phyloP scores from a whole-genome alignment of 2,888 invertebrate species.

The Drosophila pseudotalamancana region DNA sequence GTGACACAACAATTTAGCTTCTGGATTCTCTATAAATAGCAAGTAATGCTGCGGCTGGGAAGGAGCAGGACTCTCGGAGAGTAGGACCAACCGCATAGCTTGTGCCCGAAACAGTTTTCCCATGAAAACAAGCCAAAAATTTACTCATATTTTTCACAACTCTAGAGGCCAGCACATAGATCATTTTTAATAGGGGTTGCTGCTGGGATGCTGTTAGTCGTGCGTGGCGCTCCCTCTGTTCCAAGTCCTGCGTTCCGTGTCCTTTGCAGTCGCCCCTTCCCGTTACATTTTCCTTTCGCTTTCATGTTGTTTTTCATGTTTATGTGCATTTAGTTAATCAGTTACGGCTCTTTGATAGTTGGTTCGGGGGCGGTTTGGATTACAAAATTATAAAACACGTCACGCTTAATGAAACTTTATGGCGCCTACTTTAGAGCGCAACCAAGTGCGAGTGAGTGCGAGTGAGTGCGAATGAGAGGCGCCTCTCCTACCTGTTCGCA shows the following conservation, averaged over 20 bases:
- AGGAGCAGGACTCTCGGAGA: slow-evolving; percentile 11
- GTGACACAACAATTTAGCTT: slow-evolving; percentile 54
- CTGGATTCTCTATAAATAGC: slow-evolving; percentile 32
- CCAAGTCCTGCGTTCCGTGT: slow-evolving; percentile 2
- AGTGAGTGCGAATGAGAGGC: slow-evolving; percentile 4
- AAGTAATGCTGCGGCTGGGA: slow-evolving; percentile 39
- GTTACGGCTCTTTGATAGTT: slow-evolving; percentile 61
- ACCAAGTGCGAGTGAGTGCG: background rate
- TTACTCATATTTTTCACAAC: slow-evolving; percentile 45
- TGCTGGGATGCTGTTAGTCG: slow-evolving; percentile 56
- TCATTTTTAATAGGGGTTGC: slow-evolving; percentile 58
- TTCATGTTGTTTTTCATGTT: slow-evolving; percentile 53
- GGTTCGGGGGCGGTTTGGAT: slow-evolving; percentile 46
- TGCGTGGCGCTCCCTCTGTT: slow-evolving; percentile 22
- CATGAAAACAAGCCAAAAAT: slow-evolving; percentile 55
- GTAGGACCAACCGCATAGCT: slow-evolving; percentile 26
- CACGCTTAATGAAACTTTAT: slow-evolving; percentile 80
- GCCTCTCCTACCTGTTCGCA: slow-evolving; percentile 43
- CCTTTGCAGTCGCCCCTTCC: slow-evolving; percentile 16
- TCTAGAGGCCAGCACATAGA: slow-evolving; percentile 35
- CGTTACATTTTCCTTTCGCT: slow-evolving; percentile 12
- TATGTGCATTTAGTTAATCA: slow-evolving; percentile 75
- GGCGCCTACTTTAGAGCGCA: slow-evolving; percentile 50
- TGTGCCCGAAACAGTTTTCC: slow-evolving; percentile 45
- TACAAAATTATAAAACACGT: slow-evolving; percentile 64